Base-by-base conservation (phyloP, 2,888 invertebrate genomes). In the Lysandra bellargus region DNA sequence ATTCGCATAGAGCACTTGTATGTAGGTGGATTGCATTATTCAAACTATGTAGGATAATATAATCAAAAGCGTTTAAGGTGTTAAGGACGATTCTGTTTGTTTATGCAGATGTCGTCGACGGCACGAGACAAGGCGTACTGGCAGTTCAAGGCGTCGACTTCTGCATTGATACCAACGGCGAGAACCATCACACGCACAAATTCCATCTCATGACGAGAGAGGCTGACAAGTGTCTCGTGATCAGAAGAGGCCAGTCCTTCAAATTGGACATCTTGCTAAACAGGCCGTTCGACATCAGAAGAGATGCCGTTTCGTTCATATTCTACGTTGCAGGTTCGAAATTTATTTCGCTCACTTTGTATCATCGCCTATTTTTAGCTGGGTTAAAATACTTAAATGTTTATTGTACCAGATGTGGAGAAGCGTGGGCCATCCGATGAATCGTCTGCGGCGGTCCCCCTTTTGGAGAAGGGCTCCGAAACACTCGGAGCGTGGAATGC, bases 221-320 rank as follows among this genome's bases (percentile, higher is more conserved):
- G n/a, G 90, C 89, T 78, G 92, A 92, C 86, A 95, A 96, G 75
- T 95, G 96, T 82, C 94, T 98, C 76, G 97, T 99, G 0, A 95
- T 98, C 7, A 95, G 98, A 81, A 95, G 98, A 82, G 98, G 98
- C 7, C 98, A 98, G 89, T 94, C 96, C 40, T 98, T 99, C 90
- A 95, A 95, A 86, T 88, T 98, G 74, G 96, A 96, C 84, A 93
- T 98, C 79, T 95, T 95, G 17, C 95, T 98, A 80, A 97, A 96
- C 85, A 95, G 98, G 78, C 96, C 96, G 17, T 98, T 97, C 88
- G 96, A 97, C 84, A 95, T 96, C 33, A 95, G 94, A 23, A 96
- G 93, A 85, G 98, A 98, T 90, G 97, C 97, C 7, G 94, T 98
- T 74, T 97, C 97, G 64, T 96, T 98, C 84, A 97, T 98, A 80